Base-by-base conservation (phyloP, 2,888 invertebrate genomes). In the Operophtera brumata region DNA sequence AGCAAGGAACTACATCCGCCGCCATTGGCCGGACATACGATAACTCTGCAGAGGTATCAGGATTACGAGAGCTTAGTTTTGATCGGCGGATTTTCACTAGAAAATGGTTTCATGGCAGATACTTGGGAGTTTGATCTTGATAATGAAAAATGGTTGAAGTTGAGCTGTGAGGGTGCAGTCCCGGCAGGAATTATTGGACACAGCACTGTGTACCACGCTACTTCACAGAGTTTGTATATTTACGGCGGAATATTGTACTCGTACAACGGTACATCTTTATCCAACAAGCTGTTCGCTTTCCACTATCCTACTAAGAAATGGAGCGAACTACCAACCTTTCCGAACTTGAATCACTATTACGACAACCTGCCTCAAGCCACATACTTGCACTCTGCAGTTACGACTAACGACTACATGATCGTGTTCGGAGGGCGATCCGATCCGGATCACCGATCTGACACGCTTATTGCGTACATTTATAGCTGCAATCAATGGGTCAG, bases 401-500 rank as follows among this genome's bases (percentile, higher is more conserved):
- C 95, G 0, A 96, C 96, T 0, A 95, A 96, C 55, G 94, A 96
- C 47, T 97, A 96, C 73, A 97, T 98, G 97, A 92, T 97, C 20
- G 92, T 98, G 32, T 94, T 97, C 71, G 98, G 98, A 0, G 98
- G 98, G 3, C 91, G 94, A 52, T 94, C 95, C 6, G 92, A 92
- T 65, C 94, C 95, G 0, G 93, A 94, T 71, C 80, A 82, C 43
- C 91, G 94, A 53, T 93, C 93, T 0, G 96, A 96, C 73, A 93
- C 94, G 0, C 87, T 97, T 0, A 93, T 96, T 48, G 96, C 96
- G 0, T 98, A 97, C 74, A 93, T 96, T 7, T 98, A 96, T 76
- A 93, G 93, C 45, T 98, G 98, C 78, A 97, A 97, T 81, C 94
- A 95, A 69, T 97, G 97, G 97, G 93, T 96, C 55, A 91, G 93